Evolutionary conservation across 1,140 invertebrate genomes (phyloP), one percentile per base, ranked within the genome.

Genomic region (Hyposmocoma kahamanoa): DNA sequence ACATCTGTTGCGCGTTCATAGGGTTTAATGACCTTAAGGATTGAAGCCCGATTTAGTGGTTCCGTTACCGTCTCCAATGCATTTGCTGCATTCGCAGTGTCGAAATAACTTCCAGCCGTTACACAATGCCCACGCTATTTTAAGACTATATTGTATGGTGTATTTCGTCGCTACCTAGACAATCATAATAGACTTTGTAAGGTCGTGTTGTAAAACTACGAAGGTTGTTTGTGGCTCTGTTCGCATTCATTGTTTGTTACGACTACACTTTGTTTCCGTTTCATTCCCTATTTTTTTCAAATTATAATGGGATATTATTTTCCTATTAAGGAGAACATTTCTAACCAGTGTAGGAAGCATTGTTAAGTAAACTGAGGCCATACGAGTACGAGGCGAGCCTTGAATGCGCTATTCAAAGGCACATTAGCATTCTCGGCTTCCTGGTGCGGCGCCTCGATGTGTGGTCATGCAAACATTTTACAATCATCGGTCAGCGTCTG

Each of bases 361-460:
- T 68, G 61, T 56, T 56, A 70, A 78, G 56, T 72, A 66, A 71
- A 71, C 56, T 67, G 56, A 82, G 67, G 68, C 76, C 75, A 63
- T 56, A 68, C 56, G 48, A 70, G 70, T 72, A 68, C 62, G 58
- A 70, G 58, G 59, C 56, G 56, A 80, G 70, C 82, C 82, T 85
- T 85, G 82, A 82, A 80, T 79, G 70, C 61, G 52, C 65, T 71
- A 73, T 81, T 80, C 71, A 80, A 78, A 82, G 77, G 51, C 72
- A 63, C 63, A 82, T 85, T 85, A 82, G 72, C 77, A 84, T 82
- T 84, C 59, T 65, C 56, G 53, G 66, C 69, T 83, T 84, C 79
- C 79, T 84, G 70, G 70, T 81, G 62, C 46, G 52, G 49, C 53
- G 60, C 72, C 62, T 62, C 48, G 28, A 65, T 71, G 69, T 71